Conservation (phyloP, 2,888 invertebrate species). For the Stenoptilia bipunctidactyla region DNA sequence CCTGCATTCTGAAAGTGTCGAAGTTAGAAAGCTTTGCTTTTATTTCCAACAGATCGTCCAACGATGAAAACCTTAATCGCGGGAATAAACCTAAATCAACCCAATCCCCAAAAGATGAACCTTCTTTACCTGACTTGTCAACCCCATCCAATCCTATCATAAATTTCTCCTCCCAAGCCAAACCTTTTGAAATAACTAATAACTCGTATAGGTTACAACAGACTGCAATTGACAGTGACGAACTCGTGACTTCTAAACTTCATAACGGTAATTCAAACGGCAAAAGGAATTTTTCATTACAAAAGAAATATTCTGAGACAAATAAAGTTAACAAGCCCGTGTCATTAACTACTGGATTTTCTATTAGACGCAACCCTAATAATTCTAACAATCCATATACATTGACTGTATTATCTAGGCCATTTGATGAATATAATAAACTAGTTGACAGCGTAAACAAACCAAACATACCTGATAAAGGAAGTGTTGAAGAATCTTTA, state of each 20-base stretch:
- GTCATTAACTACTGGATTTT: constrained; percentile 63
- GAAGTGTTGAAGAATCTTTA: constrained; percentile 23
- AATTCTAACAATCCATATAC: constrained; percentile 57
- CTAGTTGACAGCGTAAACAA: constrained; percentile 11
- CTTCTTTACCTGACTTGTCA: constrained; percentile 34
- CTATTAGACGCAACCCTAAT: constrained; percentile 49
- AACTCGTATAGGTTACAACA: constrained; percentile 44
- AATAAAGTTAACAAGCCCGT: constrained; percentile 39
- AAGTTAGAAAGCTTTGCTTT: constrained; percentile 62
- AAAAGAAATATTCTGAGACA: constrained; percentile 30
- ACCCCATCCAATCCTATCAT: constrained; percentile 35
- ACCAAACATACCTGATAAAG: constrained; percentile 20
- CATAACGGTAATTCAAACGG: constrained; percentile 21
- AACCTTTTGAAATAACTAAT: constrained; percentile 64
- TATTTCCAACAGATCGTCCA: constrained; percentile 69
- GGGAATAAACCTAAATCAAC: constrained; percentile 41
- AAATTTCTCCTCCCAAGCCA: constrained; percentile 58
- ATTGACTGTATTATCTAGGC: constrained; percentile 50
- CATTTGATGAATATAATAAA: constrained; percentile 35
- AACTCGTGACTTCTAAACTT: too few species aligned
- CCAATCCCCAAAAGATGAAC: constrained; percentile 49
- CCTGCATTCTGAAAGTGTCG: constrained; percentile 27
- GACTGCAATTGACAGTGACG: constrained; percentile 32
- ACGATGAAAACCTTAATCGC: constrained; percentile 58
- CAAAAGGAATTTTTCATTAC: constrained; percentile 33